A percentile compares a stretch with the other conserved stretches of the same genome.
These are phyloP conservation scores for Eilema sororculum DNA, from an alignment of 2,888 invertebrate genomes.

Conservation along the genomic window DNA sequence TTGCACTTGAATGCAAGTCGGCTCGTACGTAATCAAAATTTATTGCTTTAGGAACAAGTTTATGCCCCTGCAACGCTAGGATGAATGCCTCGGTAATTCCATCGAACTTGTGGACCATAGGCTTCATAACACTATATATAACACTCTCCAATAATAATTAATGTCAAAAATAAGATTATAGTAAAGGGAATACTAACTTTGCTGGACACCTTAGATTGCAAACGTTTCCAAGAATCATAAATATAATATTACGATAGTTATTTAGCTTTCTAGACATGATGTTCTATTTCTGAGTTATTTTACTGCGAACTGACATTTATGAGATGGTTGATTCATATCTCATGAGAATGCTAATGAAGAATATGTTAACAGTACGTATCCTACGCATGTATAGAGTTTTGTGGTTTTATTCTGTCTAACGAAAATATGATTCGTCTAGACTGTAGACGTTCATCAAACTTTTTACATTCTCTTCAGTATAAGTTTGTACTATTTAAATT, in stretches of 20 bases:
- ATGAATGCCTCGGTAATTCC: conserved; percentile 61
- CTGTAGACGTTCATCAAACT: conserved; percentile 42
- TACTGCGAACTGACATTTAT: conserved; percentile 35
- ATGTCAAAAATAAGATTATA: background rate
- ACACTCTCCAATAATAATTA: conserved; percentile 15
- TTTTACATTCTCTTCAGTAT: conserved; percentile 24
- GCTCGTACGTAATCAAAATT: conserved; percentile 67
- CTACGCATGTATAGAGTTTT: conserved; percentile 12
- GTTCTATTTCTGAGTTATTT: conserved; percentile 28
- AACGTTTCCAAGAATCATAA: conserved; percentile 27
- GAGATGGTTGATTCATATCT: conserved; percentile 40
- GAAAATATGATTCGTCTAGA: conserved; percentile 19
- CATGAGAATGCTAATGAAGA: conserved; percentile 37
- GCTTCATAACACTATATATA: conserved; percentile 23
- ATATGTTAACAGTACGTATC: conserved; percentile 23
- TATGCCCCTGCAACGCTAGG: conserved; percentile 56
- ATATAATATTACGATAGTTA: conserved; percentile 29
- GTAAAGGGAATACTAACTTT: conserved; percentile 27
- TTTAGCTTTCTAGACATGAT: conserved; percentile 30
- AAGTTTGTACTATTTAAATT: conserved; percentile 20
- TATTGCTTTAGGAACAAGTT: conserved; percentile 68
- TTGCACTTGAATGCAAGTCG: conserved; percentile 68
- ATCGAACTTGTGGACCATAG: conserved; percentile 39
- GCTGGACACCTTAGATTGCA: conserved; percentile 1
- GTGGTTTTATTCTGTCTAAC: conserved; percentile 25